phyloP scores from a whole-genome alignment of 2,888 invertebrate genomes.

The Rugalucina vietnamica region DNA sequence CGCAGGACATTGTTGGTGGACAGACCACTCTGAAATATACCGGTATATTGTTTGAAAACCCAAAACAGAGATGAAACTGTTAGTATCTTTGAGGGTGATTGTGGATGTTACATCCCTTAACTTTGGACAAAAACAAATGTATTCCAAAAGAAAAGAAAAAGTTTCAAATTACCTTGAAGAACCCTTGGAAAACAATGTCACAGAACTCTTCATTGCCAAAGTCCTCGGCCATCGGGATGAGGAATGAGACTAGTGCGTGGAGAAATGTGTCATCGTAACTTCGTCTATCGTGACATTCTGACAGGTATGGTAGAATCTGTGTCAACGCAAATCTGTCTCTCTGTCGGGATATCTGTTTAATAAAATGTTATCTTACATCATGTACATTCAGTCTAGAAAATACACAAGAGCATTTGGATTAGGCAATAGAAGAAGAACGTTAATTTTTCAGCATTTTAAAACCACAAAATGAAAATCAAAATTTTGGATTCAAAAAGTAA shows the following conservation, averaged over 20 bases:
- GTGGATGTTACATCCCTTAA: not conserved
- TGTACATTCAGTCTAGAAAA: too few relatives aligned
- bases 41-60: too few relatives aligned
- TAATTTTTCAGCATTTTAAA: too few relatives aligned
- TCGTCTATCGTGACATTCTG: conserved; percentile 93
- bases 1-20: conserved; percentile 95
- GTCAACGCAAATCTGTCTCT: conserved; percentile 92
- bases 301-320: conserved; percentile 94
- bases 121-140: not conserved
- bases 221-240: conserved; percentile 95
- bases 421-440: too few relatives aligned
- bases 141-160: not conserved
- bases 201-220: conserved; percentile 97
- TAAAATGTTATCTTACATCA: too few relatives aligned
- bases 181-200: conserved; percentile 97
- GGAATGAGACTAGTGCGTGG: conserved; percentile 93
- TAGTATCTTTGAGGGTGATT: too few relatives aligned
- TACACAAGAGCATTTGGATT: too few relatives aligned
- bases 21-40: conserved; percentile 83
- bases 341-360: conserved; percentile 87
- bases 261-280: conserved; percentile 98
- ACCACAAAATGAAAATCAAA: too few relatives aligned
- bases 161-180: conserved; percentile 89
- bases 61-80: not conserved
- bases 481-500: too few relatives aligned